These are phyloP conservation scores for Iguana delicatissima DNA, from an alignment of 2,797 vertebrate species.

Conservation along the genomic window DNA sequence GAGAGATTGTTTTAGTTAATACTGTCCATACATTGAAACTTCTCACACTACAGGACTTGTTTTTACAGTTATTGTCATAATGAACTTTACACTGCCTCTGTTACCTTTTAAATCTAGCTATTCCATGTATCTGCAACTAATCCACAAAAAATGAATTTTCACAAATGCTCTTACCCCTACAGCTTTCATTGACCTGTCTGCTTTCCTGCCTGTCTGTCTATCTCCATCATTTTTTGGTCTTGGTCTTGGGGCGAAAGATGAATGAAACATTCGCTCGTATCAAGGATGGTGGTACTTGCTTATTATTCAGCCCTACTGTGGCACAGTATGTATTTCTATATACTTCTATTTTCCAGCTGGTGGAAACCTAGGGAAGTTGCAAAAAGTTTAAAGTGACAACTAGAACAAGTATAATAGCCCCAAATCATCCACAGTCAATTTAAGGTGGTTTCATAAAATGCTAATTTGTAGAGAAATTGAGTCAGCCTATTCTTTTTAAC, in stretches of 20 bases:
- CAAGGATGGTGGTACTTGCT: neutral
- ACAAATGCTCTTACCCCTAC: neutral
- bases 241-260: neutral
- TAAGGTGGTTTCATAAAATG: neutral
- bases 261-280: neutral
- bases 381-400: constrained; percentile 6
- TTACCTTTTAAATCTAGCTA: neutral
- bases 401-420: neutral
- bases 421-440: neutral
- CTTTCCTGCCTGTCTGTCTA: no score
- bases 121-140: neutral
- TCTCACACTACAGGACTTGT: neutral
- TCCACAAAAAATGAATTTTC: neutral
- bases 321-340: neutral
- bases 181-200: neutral
- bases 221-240: neutral
- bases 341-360: neutral
- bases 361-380: neutral
- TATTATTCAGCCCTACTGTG: neutral
- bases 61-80: neutral
- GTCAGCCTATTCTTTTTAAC: neutral
- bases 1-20: neutral
- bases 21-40: neutral
- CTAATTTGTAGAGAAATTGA: neutral
- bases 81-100: neutral